Base-by-base conservation (phyloP, 2,888 invertebrate species). In the Netelia melanura region DNA sequence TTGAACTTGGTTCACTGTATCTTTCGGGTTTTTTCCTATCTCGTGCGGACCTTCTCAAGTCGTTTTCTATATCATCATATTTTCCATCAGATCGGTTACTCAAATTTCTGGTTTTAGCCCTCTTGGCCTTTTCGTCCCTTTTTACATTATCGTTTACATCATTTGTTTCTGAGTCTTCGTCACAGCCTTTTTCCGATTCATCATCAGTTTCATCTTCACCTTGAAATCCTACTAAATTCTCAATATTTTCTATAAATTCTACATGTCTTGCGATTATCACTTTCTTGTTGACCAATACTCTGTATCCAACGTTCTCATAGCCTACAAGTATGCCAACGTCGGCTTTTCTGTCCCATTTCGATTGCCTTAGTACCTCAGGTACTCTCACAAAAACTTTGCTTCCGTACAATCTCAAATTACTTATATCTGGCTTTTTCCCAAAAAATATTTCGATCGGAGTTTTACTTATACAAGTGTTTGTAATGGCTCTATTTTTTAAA, bases 361-460 rank as follows among this genome's bases (percentile, higher is more conserved):
- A 82, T 86, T 80, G 88, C 86, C 90, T 88, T 82, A 74, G 76
- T 44, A 75, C 86, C 83, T 90, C 90, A 5, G 90, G 90, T 43
- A 89, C 68, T 67, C 89, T 86, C 1, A 90, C 90, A 88, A 86
- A 90, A 10, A 90, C 89, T 87, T 67, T 90, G 86, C 90, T 89
- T 89, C 88, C 89, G 89, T 21, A 91, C 88, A 75, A 87, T 89
- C 86, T 90, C 89, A 48, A 81, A 89, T 25, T 88, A n/a, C 9
- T 88, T 88, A 87, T 90, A 89, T 25, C 89, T 70, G 72, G 90
- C 67, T 17, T 81, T 88, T 91, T 92, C 38, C 81, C 89, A 89
- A 85, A 88, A 88, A 79, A 88, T 68, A 87, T 90, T 89, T 82
- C 89, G 86, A 72, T 89, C 88, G 80, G 89, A 83, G 88, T 88